Conservation (phyloP, 2,113 vertebrate species). For the rat (Rattus norvegicus) region GRCr8 NC_086026.1:9854001-9854500, state of each 20-base stretch:
- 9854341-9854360: slow-evolving; percentile 1
- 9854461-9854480: background rate
- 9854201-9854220: background rate
- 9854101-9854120: background rate
- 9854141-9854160: slow-evolving; percentile 2
- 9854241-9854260: background rate
- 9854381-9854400: slow-evolving; percentile 50
- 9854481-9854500: background rate
- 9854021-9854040: slow-evolving; percentile 93
- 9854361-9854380: background rate
- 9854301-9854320: background rate
- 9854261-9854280: background rate
- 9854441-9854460: slow-evolving; percentile 38
- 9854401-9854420: background rate
- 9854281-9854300: background rate
- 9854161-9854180: slow-evolving; percentile 48
- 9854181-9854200: slow-evolving; percentile 47
- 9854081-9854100: background rate
- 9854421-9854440: slow-evolving; percentile 58
- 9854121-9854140: slow-evolving; percentile 49
- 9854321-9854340: background rate
- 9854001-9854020: slow-evolving; percentile 89
- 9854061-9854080: slow-evolving; percentile 44
- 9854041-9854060: slow-evolving; percentile 94
- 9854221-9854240: background rate